phyloP scores from a whole-genome alignment of 1,140 invertebrate species.

The Sitophilus oryzae region DNA sequence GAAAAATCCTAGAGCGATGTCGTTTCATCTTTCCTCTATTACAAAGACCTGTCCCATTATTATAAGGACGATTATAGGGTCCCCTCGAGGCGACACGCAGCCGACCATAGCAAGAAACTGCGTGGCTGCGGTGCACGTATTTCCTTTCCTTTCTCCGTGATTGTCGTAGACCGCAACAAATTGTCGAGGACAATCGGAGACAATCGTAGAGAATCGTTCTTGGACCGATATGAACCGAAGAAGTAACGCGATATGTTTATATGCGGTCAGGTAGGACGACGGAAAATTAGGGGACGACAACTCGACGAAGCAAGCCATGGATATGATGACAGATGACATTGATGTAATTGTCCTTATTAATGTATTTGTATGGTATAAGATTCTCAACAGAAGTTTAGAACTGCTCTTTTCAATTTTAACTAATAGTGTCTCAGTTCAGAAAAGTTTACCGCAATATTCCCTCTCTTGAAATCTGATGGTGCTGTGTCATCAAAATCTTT shows the following conservation, averaged over 20 bases:
- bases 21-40: too few relatives aligned
- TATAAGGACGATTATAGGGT: neutral
- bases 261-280: slow-evolving; percentile 23
- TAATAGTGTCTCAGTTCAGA: too few relatives aligned
- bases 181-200: slow-evolving; percentile 22
- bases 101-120: neutral
- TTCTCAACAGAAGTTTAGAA: too few relatives aligned
- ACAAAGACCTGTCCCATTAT: neutral
- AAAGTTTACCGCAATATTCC: too few relatives aligned
- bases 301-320: slow-evolving; percentile 2
- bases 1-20: neutral
- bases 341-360: slow-evolving; percentile 27
- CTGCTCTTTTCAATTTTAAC: too few relatives aligned
- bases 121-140: slow-evolving; percentile 5
- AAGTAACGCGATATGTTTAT: slow-evolving; percentile 21
- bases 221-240: slow-evolving; percentile 19
- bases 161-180: slow-evolving; percentile 20
- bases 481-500: too few relatives aligned
- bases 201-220: too few relatives aligned
- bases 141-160: slow-evolving; percentile 23
- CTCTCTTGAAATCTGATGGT: too few relatives aligned
- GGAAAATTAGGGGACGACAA: slow-evolving; percentile 6
- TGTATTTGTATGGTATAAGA: too few relatives aligned
- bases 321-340: slow-evolving; percentile 19
- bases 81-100: neutral